Evolutionary conservation across 2,113 vertebrate genomes (phyloP).

Genomic region (Scopus umbretta): DNA sequence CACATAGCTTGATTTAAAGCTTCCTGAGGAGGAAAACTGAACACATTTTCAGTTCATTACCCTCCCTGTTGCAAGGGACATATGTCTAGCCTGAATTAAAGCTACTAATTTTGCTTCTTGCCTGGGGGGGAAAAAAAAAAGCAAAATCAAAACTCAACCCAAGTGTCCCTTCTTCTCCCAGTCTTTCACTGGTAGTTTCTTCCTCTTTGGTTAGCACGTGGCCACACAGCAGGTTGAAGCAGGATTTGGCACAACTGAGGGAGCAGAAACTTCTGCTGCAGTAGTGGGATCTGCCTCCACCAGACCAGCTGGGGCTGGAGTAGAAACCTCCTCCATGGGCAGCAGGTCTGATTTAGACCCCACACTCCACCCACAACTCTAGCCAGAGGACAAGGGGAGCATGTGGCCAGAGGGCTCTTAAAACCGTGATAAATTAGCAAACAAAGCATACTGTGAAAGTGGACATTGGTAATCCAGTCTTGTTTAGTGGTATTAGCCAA

Average conservation of each 20-base stretch:
- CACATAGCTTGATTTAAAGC: neutral
- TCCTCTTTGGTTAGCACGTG: accelerated
- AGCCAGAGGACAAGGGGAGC: neutral
- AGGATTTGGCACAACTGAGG: neutral
- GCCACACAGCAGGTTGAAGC: neutral
- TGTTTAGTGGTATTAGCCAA: neutral
- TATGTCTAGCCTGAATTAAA: neutral
- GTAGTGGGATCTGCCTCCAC: neutral
- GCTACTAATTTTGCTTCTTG: neutral
- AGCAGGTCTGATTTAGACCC: neutral
- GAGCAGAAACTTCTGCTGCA: neutral
- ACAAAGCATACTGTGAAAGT: neutral
- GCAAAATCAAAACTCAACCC: neutral
- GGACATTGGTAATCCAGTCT: neutral
- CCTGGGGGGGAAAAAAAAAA: neutral
- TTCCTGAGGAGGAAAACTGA: neutral
- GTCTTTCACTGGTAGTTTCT: neutral
- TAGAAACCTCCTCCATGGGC: neutral
- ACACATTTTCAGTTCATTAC: neutral
- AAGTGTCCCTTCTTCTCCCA: neutral
- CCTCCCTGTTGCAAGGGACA: neutral
- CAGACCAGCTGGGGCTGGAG: neutral
- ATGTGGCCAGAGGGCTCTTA: neutral
- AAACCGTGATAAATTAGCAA: neutral
- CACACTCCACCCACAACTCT: accelerated